Evolutionary conservation across 2,888 invertebrate genomes (phyloP), one percentile per base, ranked within the genome.

Genomic region (Tetrapedia diversipes): DNA sequence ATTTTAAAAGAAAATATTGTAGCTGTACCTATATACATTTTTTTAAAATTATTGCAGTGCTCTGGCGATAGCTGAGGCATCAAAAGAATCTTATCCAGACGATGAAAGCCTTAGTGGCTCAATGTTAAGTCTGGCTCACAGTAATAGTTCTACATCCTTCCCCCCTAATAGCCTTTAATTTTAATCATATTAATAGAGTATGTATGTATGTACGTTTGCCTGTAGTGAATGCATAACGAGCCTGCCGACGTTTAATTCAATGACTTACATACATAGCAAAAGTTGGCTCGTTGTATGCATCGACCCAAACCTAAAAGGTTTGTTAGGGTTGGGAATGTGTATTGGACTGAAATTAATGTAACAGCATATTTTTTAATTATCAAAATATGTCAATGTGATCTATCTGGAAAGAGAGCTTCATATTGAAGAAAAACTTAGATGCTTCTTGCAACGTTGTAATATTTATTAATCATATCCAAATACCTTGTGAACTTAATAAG

Each of bases 41-140:
- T 71, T 72, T 82, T 78, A n/a, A 61, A 71, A 78, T 80, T 65
- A 79, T 91, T 93, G 59, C 93, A 97, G 97, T 93, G 97, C 97
- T 80, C 93, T 98, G 93, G 97, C 97, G 88, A 96, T 98, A 91
- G 96, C 96, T 69, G 98, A 98, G 92, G 97, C 97, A 91, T 97
- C 97, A 87, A 95, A 96, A 89, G 97, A 97, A 92, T 95, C 95
- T 86, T 97, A 96, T 93, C 96, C 96, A 87, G 97, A 97, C 87
- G 97, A 97, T 92, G 98, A 98, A 92, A 97, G 97, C 90, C 94
- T 98, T 86, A 97, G 98, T 75, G 98, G 98, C 89, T 98, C 98
- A 87, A 97, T 98, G 96, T 94, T 97, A 90, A 98, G 98, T 93
- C 95, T 98, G 92, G 97, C 97, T 85, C 97, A 97, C 94, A 97